These are phyloP conservation scores for Pseudomyrmex sp. DNA, from an alignment of 1,140 invertebrate genomes.

Conservation along the genomic window DNA sequence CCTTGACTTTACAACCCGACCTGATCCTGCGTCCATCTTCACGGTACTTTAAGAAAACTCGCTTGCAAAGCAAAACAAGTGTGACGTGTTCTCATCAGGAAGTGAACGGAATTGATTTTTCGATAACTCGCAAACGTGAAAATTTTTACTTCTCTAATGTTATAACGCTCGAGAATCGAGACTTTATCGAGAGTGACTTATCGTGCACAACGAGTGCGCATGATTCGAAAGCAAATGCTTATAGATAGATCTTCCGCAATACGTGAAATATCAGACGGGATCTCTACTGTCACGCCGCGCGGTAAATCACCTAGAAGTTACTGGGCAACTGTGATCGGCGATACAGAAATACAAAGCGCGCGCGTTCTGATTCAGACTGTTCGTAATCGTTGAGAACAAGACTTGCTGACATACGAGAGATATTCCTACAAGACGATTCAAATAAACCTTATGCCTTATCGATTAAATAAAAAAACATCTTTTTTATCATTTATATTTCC, in stretches of 20 bases:
- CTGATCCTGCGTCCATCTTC: neutral
- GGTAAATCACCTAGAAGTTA: constrained; percentile 69
- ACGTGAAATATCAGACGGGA: constrained; percentile 69
- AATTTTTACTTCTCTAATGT: neutral
- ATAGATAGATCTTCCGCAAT: constrained; percentile 51
- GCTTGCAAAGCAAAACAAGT: neutral
- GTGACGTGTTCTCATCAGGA: neutral
- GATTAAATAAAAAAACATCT: neutral
- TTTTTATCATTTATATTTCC: no score
- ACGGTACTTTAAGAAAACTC: neutral
- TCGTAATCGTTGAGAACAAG: constrained; percentile 70
- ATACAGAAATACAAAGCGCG: constrained; percentile 74
- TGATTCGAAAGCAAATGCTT: constrained; percentile 58
- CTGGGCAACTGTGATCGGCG: constrained; percentile 59
- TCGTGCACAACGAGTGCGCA: neutral
- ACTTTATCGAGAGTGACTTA: constrained; percentile 55
- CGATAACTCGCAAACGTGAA: neutral
- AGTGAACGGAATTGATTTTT: constrained; percentile 1
- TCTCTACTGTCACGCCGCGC: constrained; percentile 61
- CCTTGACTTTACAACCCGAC: constrained; percentile 44
- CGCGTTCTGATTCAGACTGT: constrained; percentile 67
- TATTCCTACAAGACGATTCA: constrained; percentile 63
- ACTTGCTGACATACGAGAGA: constrained; percentile 54
- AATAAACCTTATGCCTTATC: neutral
- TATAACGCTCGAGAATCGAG: neutral